These are phyloP conservation scores for Paratilapia polleni DNA, from an alignment of 2,113 vertebrate species.

Conservation along the genomic window DNA sequence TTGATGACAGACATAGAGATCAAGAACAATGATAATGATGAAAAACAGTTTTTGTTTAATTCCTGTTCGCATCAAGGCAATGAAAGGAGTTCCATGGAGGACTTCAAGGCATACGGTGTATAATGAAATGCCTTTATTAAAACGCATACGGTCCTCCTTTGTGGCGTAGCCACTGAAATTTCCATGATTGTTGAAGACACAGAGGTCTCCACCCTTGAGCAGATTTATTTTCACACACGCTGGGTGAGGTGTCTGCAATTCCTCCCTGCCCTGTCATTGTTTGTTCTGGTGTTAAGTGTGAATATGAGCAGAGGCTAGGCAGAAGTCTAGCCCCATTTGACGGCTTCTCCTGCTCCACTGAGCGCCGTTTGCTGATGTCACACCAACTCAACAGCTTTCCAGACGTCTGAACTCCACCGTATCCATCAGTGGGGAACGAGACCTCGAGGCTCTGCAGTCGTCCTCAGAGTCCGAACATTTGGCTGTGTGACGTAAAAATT, in stretches of 20 bases:
- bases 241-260: conserved; percentile 82
- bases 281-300: conserved; percentile 80
- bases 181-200: conserved; percentile 80
- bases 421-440: conserved; percentile 46
- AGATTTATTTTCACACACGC: conserved; percentile 85
- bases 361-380: conserved; percentile 65
- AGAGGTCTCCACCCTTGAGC: conserved; percentile 77
- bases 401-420: conserved; percentile 51
- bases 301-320: conserved; percentile 76
- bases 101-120: conserved; percentile 40
- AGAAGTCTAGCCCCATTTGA: conserved; percentile 59
- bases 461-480: conserved; percentile 49
- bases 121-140: conserved; percentile 74
- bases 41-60: conserved; percentile 44
- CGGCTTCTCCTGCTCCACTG: conserved; percentile 56
- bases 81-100: conserved; percentile 43
- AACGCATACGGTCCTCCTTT: conserved; percentile 50
- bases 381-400: conserved; percentile 67
- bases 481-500: conserved; percentile 40
- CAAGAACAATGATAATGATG: conserved; percentile 48
- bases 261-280: conserved; percentile 81
- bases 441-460: conserved; percentile 33
- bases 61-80: conserved; percentile 47
- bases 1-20: conserved; percentile 41
- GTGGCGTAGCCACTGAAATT: conserved; percentile 72